Conservation (phyloP, 2,888 invertebrate species). For the Heliconius ethilla region DNA sequence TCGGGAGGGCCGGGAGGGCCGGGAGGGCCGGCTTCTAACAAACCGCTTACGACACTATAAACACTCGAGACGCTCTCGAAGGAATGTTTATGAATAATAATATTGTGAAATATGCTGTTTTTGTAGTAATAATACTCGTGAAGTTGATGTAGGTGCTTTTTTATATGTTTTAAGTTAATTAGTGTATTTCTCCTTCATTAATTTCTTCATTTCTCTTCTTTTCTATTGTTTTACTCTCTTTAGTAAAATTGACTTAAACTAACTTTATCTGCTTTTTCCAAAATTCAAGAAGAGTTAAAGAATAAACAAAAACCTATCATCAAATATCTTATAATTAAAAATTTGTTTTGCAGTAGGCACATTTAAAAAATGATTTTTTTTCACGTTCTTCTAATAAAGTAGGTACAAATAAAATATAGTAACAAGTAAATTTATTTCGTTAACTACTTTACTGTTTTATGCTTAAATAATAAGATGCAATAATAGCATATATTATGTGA, state of each 20-base stretch:
- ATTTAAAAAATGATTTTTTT: not conserved
- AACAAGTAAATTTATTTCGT: not conserved
- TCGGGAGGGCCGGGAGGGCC: constrained; percentile 45
- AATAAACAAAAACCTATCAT: too few relatives aligned
- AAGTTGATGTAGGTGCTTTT: not conserved
- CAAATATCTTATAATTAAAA: too few relatives aligned
- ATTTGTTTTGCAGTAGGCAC: not conserved
- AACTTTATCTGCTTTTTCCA: too few relatives aligned
- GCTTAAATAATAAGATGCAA: not conserved
- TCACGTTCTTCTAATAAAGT: not conserved
- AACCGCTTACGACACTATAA: constrained; percentile 56
- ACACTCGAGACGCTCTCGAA: constrained; percentile 52
- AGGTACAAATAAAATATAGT: not conserved
- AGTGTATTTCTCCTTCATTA: too few relatives aligned
- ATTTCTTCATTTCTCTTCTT: too few relatives aligned
- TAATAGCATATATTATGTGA: not conserved
- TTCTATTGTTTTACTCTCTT: too few relatives aligned
- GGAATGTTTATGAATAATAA: constrained; percentile 38
- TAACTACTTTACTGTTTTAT: not conserved
- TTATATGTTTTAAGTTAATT: not conserved
- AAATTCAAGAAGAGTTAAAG: too few relatives aligned
- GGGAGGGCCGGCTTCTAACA: constrained; percentile 46
- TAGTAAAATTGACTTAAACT: too few relatives aligned
- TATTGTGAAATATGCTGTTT: constrained; percentile 23
- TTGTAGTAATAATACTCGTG: constrained; percentile 3